phyloP scores from a whole-genome alignment of 2,797 vertebrate species.

The Heterohyrax brucei region DNA sequence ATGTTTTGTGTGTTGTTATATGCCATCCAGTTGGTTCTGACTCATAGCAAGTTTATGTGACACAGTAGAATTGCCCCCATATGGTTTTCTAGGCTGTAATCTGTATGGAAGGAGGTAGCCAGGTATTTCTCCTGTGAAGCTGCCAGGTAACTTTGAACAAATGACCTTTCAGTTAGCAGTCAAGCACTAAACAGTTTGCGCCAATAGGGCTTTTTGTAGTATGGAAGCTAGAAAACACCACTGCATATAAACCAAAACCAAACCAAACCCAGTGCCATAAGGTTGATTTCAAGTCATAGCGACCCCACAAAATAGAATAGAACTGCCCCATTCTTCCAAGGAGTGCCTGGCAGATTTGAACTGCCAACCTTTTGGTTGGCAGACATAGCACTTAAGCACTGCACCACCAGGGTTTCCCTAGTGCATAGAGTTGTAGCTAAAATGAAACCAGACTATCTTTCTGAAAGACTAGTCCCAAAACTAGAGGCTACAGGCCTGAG shows the following conservation, averaged over 20 bases:
- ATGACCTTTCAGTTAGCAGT: not conserved
- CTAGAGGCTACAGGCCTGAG: not conserved
- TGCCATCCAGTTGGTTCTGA: not conserved
- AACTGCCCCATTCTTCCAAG: too few relatives aligned
- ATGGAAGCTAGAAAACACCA: not conserved
- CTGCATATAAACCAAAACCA: not conserved
- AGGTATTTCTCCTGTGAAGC: not conserved
- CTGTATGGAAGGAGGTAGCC: not conserved
- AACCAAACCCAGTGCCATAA: too few relatives aligned
- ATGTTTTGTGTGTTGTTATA: not conserved
- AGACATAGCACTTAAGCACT: too few relatives aligned
- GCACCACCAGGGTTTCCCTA: too few relatives aligned
- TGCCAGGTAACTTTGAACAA: not conserved
- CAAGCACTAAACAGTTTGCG: not conserved
- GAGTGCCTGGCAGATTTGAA: too few relatives aligned
- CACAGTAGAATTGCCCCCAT: not conserved
- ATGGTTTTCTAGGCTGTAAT: not conserved
- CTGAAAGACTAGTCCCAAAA: not conserved
- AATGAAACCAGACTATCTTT: slow-evolving; percentile 1
- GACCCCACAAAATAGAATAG: too few relatives aligned
- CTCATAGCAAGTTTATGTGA: not conserved
- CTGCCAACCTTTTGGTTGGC: too few relatives aligned
- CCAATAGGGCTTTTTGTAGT: not conserved
- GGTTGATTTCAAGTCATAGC: too few relatives aligned
- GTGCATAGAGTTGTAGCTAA: not conserved